Conservation (phyloP, 1,140 invertebrate genomes). For the Homarus americanus region DNA sequence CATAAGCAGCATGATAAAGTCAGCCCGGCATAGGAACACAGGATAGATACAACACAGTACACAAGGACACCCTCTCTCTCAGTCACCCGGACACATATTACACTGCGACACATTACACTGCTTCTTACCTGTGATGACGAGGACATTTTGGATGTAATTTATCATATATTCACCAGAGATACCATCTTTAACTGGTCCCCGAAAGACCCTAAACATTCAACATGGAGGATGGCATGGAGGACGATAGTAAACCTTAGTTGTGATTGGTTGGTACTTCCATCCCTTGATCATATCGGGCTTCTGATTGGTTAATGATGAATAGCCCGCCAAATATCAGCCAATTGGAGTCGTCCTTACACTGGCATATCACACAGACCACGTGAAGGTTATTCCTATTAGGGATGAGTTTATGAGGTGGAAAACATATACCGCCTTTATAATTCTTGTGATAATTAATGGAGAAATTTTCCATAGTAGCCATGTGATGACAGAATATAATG, state of each 20-base stretch:
- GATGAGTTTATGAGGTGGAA: too few relatives aligned
- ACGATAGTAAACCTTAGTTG: background rate
- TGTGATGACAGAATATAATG: too few relatives aligned
- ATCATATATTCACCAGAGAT: conserved; percentile 38
- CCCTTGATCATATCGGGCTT: background rate
- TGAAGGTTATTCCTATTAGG: conserved; percentile 23
- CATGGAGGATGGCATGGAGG: conserved; percentile 29
- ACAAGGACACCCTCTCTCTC: background rate
- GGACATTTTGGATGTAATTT: conserved; percentile 36
- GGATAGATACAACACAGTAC: too few relatives aligned
- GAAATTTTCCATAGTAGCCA: too few relatives aligned
- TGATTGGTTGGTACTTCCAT: background rate
- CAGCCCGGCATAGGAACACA: conserved; percentile 9
- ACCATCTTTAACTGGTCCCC: conserved; percentile 23
- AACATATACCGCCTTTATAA: too few relatives aligned
- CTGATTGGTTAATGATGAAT: background rate
- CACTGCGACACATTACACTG: background rate
- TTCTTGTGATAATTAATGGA: too few relatives aligned
- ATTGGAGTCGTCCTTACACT: background rate
- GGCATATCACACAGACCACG: conserved; percentile 35
- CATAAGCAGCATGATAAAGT: background rate
- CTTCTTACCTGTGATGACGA: conserved; percentile 57
- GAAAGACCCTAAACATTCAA: conserved; percentile 35
- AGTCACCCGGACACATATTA: too few relatives aligned
- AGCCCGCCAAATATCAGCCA: conserved; percentile 34